phyloP scores from a whole-genome alignment of 2,113 vertebrate species.

The Amazona guildingii region DNA sequence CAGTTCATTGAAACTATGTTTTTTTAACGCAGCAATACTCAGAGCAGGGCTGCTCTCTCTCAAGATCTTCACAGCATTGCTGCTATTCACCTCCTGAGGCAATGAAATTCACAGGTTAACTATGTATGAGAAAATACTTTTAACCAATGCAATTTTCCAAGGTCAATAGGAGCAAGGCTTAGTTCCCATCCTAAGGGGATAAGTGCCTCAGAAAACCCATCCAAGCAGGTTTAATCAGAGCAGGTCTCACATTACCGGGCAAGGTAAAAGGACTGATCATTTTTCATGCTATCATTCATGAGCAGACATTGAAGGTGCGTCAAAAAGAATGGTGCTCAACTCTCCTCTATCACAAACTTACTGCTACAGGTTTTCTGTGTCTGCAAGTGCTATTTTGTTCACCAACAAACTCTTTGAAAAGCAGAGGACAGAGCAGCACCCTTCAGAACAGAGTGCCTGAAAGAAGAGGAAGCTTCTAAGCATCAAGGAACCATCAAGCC shows the following conservation, averaged over 20 bases:
- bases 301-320: not conserved
- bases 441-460: not conserved
- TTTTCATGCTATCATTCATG: not conserved
- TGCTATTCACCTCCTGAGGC: not conserved
- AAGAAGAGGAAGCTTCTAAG: conserved; percentile 37
- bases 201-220: not conserved
- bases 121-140: not conserved
- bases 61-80: not conserved
- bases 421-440: not conserved
- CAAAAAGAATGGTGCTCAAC: not conserved
- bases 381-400: not conserved
- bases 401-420: not conserved
- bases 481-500: not conserved
- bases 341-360: not conserved
- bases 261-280: not conserved
- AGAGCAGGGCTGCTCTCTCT: not conserved
- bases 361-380: not conserved
- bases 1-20: not conserved
- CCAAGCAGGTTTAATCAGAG: not conserved
- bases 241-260: not conserved
- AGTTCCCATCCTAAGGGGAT: not conserved
- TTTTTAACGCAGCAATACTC: not conserved
- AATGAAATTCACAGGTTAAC: conserved; percentile 15
- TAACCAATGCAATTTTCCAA: not conserved
- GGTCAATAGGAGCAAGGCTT: not conserved